A percentile compares a stretch with the other conserved stretches of the same genome.
Evolutionary conservation across 2,888 invertebrate genomes (phyloP).

Genomic region (Octonoba sinensis): DNA sequence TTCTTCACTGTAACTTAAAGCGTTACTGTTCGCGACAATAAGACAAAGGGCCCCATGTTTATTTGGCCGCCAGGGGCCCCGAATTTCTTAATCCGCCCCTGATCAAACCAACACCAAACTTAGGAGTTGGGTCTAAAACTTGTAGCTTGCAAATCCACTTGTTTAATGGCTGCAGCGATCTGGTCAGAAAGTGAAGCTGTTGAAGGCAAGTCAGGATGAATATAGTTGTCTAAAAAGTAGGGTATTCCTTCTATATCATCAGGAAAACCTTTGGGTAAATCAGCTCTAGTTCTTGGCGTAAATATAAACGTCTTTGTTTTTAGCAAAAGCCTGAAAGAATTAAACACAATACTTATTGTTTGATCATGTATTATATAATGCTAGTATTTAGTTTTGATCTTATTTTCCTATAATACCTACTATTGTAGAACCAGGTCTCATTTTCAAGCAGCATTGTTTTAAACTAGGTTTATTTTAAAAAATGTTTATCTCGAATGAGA

Average conservation of each 20-base stretch:
- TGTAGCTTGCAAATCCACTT: constrained; percentile 29
- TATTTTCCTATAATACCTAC: no score
- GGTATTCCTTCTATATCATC: constrained; percentile 84
- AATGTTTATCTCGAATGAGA: no score
- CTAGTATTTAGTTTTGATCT: no score
- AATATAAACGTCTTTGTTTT: constrained; percentile 83
- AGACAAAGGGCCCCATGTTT: no score
- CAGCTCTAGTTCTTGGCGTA: constrained; percentile 81
- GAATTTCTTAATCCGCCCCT: no score
- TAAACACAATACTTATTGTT: constrained; percentile 19
- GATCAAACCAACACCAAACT: background rate
- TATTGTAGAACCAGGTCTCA: no score
- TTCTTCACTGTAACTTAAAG: no score
- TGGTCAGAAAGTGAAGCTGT: constrained; percentile 78
- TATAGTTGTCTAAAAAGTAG: constrained; percentile 86
- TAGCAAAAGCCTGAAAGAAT: constrained; percentile 79
- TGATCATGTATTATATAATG: no score
- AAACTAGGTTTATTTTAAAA: no score
- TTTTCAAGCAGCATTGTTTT: no score
- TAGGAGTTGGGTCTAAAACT: background rate
- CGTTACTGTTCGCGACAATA: no score
- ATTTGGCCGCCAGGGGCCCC: no score
- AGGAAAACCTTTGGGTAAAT: constrained; percentile 88
- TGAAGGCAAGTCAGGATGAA: constrained; percentile 78
- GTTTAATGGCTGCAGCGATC: constrained; percentile 77